phyloP scores from a whole-genome alignment of 1,140 invertebrate species.

The Cheumatopsyche charites region DNA sequence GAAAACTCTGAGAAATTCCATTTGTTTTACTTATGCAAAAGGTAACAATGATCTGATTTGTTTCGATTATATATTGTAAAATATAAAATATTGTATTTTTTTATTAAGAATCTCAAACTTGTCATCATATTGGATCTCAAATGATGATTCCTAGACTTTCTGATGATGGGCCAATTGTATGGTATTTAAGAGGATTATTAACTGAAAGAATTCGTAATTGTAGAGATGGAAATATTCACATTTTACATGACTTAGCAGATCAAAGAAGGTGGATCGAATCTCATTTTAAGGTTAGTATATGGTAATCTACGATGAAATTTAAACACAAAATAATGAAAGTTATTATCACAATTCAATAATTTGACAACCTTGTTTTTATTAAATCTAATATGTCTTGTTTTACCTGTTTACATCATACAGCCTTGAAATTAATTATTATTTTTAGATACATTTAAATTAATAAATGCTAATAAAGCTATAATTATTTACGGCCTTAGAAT shows the following conservation, averaged over 20 bases:
- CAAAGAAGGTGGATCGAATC: conserved; percentile 39
- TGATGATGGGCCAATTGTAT: conserved; percentile 34
- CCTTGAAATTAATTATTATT: too few species aligned
- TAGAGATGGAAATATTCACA: neutral
- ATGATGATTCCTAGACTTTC: conserved; percentile 39
- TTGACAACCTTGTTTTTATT: too few species aligned
- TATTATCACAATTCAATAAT: too few species aligned
- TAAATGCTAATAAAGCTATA: too few species aligned
- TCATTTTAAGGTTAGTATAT: conserved; percentile 37
- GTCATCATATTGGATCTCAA: conserved; percentile 37
- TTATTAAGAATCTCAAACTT: conserved; percentile 26
- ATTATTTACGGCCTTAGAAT: too few species aligned
- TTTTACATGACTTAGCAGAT: conserved; percentile 14
- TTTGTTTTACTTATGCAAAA: too few species aligned
- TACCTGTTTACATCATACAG: too few species aligned
- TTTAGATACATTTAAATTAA: too few species aligned
- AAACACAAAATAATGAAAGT: neutral
- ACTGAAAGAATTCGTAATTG: conserved; percentile 24
- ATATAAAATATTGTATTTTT: neutral
- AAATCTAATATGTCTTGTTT: too few species aligned
- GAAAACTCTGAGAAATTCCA: too few species aligned
- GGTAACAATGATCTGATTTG: neutral
- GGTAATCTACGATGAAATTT: neutral
- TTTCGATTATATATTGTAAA: neutral
- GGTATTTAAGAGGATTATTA: conserved; percentile 36